phyloP scores from a whole-genome alignment of 2,113 vertebrate species.

The Caloenas nicobarica region DNA sequence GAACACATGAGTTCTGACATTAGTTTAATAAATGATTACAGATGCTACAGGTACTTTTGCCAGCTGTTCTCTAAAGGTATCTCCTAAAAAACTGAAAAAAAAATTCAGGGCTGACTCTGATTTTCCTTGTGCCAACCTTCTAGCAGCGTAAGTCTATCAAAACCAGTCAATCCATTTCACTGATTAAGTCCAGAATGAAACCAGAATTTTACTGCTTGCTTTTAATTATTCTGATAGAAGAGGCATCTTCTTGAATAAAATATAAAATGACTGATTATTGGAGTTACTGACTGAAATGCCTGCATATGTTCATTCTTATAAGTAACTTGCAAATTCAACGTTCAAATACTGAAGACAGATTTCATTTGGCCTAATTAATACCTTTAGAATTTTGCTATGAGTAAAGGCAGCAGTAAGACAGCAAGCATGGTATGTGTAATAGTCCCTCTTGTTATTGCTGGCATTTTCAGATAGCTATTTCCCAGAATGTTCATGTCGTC shows the following conservation, averaged over 20 bases:
- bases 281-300: not conserved
- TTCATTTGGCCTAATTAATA: not conserved
- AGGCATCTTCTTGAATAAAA: not conserved
- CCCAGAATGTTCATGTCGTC: not conserved
- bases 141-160: not conserved
- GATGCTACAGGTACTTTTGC: not conserved
- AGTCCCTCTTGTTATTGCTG: not conserved
- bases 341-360: not conserved
- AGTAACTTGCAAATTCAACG: not conserved
- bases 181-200: not conserved
- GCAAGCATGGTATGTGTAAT: not conserved
- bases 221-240: not conserved
- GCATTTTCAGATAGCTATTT: conserved; percentile 8
- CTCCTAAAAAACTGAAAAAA: not conserved
- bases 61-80: not conserved
- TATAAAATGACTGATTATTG: not conserved
- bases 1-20: not conserved
- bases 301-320: not conserved
- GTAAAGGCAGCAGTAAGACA: not conserved
- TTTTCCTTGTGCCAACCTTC: not conserved
- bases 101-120: not conserved
- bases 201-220: not conserved
- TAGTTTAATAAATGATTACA: not conserved
- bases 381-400: not conserved
- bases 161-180: not conserved